phyloP scores from a whole-genome alignment of 2,113 vertebrate species.

The Clarias macrocephalus region DNA sequence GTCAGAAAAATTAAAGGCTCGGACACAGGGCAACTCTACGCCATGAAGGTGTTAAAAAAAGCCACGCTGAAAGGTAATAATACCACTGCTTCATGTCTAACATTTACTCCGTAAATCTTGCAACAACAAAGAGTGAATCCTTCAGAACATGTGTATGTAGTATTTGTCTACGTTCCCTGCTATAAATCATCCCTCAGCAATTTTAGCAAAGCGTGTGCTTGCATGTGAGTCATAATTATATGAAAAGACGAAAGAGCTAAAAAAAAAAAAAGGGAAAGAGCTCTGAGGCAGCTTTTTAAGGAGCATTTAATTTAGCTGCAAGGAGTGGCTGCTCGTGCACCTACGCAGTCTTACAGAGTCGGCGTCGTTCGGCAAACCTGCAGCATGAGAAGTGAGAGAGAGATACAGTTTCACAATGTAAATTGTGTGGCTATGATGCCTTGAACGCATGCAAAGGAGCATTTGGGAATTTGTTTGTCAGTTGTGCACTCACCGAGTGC shows the following conservation, averaged over 20 bases:
- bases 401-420: slow-evolving; percentile 4
- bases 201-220: neutral
- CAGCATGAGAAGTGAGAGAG: no score
- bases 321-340: neutral
- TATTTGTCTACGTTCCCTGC: neutral
- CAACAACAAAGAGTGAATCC: neutral
- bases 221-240: slow-evolving; percentile 29
- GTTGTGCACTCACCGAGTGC: neutral
- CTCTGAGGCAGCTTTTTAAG: slow-evolving; percentile 19
- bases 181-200: neutral
- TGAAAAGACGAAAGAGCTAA: neutral
- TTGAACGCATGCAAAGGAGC: neutral
- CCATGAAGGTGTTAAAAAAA: slow-evolving; percentile 30
- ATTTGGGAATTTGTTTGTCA: neutral
- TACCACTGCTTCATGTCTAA: neutral
- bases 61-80: slow-evolving; percentile 68
- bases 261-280: neutral
- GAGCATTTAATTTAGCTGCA: slow-evolving; percentile 12
- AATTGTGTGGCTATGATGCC: neutral
- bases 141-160: neutral
- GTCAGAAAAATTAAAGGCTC: slow-evolving; percentile 27
- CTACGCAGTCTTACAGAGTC: neutral
- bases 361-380: neutral
- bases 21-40: slow-evolving; percentile 22
- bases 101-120: no score